phyloP scores from a whole-genome alignment of 2,113 vertebrate genomes.

The Glareola pratincola region DNA sequence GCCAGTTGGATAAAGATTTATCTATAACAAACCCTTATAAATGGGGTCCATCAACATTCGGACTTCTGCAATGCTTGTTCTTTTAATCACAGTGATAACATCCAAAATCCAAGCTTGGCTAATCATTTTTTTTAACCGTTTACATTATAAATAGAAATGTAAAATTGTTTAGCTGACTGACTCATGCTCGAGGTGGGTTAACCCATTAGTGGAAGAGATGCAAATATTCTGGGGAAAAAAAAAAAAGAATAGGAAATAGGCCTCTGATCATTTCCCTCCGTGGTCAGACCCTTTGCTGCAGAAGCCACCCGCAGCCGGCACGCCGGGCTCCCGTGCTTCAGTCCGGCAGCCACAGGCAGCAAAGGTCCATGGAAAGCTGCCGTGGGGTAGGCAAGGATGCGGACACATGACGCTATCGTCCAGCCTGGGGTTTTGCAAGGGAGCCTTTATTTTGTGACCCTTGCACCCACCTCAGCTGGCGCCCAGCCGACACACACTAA shows the following conservation, averaged over 20 bases:
- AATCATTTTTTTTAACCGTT: neutral
- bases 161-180: neutral
- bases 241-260: neutral
- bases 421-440: too few species aligned
- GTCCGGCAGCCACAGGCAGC: neutral
- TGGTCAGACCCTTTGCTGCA: accelerated
- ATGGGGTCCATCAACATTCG: neutral
- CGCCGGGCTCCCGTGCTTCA: accelerated
- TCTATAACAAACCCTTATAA: neutral
- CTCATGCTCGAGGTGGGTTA: neutral
- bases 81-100: neutral
- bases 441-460: neutral
- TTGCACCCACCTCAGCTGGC: neutral
- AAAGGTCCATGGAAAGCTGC: neutral
- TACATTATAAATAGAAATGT: neutral
- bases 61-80: neutral
- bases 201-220: neutral
- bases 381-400: neutral
- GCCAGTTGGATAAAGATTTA: neutral
- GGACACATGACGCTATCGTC: accelerated
- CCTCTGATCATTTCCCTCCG: neutral
- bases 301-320: accelerated
- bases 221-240: neutral
- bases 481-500: accelerated
- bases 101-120: neutral